Evolutionary conservation across 2,113 vertebrate species (phyloP).

Genomic region (Caranx melampygus): DNA sequence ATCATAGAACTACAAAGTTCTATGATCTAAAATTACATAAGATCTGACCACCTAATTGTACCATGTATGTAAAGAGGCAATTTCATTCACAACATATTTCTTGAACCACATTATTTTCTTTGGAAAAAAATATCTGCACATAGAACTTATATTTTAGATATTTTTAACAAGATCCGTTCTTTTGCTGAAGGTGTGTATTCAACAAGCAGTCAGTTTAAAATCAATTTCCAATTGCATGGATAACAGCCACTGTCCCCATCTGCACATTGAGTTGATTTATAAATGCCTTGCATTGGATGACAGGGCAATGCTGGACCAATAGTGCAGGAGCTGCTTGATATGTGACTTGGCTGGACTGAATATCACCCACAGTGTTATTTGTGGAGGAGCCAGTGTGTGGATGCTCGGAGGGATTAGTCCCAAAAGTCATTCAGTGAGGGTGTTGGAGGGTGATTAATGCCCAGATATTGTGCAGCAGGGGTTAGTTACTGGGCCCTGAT

Average conservation of each 20-base stretch:
- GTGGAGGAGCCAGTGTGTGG: constrained; percentile 1
- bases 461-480: constrained; percentile 29
- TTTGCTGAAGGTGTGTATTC: background rate
- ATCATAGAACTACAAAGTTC: background rate
- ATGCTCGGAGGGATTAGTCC: constrained; percentile 34
- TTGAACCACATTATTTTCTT: background rate
- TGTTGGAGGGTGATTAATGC: constrained; percentile 68
- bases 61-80: background rate
- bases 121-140: background rate
- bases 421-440: constrained; percentile 60
- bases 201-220: constrained; percentile 34
- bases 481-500: constrained; percentile 44
- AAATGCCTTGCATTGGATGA: constrained; percentile 31
- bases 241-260: constrained; percentile 10
- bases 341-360: constrained; percentile 52
- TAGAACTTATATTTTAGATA: background rate
- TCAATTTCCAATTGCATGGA: constrained; percentile 43
- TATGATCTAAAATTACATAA: background rate
- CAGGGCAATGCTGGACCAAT: background rate
- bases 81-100: background rate
- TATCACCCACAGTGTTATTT: constrained; percentile 48
- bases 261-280: constrained; percentile 20
- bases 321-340: constrained; percentile 45
- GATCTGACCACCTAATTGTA: background rate
- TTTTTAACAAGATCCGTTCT: background rate